Conservation (phyloP, 1,140 invertebrate species). For the Drosophila funebris region DNA sequence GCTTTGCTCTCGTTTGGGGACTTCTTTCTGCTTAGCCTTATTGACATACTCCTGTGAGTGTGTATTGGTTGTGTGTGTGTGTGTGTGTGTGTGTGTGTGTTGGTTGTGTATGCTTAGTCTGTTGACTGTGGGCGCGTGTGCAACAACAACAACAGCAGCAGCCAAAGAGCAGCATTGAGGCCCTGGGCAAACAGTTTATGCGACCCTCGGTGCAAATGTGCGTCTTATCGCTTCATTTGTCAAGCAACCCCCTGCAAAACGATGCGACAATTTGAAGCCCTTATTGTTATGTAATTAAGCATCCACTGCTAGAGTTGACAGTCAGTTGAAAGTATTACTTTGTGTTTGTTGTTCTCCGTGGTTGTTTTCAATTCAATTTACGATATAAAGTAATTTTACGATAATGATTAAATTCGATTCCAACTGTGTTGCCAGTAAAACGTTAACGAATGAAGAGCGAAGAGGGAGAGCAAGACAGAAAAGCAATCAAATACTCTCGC, state of each 20-base stretch:
- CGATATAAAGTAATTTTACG: background rate
- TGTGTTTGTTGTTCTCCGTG: background rate
- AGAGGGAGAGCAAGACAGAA: background rate
- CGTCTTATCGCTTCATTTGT: constrained; percentile 41
- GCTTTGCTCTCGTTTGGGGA: constrained; percentile 3
- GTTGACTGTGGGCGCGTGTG: constrained; percentile 73
- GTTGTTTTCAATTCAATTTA: background rate
- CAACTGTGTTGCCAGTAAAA: background rate
- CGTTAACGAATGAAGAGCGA: background rate
- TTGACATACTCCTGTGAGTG: constrained; percentile 27
- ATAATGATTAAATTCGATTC: background rate
- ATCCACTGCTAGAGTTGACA: constrained; percentile 11
- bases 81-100: background rate
- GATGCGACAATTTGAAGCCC: constrained; percentile 6
- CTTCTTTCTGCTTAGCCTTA: constrained; percentile 20
- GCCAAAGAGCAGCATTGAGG: constrained; percentile 29
- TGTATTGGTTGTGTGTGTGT: background rate
- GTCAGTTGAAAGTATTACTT: constrained; percentile 15
- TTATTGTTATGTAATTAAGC: constrained; percentile 36
- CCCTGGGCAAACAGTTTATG: constrained; percentile 77
- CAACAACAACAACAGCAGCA: constrained; percentile 33
- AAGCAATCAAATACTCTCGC: too few relatives aligned
- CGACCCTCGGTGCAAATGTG: constrained; percentile 51
- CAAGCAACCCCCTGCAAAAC: constrained; percentile 10
- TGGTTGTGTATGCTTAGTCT: constrained; percentile 40